Evolutionary conservation across 2,888 invertebrate species (phyloP).

Genomic region (Notodonta dromedarius): DNA sequence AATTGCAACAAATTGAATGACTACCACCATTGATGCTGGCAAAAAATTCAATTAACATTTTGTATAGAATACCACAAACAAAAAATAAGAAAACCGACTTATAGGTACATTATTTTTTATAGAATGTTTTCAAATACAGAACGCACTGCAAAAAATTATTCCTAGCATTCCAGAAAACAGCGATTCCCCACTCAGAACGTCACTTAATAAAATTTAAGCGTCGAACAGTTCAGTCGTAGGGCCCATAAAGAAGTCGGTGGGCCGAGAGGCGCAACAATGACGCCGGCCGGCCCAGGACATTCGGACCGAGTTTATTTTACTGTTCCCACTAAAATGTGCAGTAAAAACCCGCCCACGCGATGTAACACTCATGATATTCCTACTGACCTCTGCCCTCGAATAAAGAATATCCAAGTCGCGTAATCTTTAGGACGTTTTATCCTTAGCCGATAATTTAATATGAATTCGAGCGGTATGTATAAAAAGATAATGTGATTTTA

Average conservation of each 20-base stretch:
- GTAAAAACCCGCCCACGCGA: conserved; percentile 79
- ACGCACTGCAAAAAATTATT: conserved; percentile 27
- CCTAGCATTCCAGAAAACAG: conserved; percentile 32
- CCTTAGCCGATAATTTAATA: conserved; percentile 48
- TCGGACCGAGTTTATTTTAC: conserved; percentile 73
- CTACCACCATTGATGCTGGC: conserved; percentile 14
- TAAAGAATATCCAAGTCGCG: conserved; percentile 54
- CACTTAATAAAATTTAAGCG: conserved; percentile 62
- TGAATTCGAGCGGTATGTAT: conserved; percentile 28
- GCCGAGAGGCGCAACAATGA: conserved; percentile 67
- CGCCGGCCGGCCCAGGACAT: conserved; percentile 64
- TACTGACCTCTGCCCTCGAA: conserved; percentile 73
- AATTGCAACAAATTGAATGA: conserved; percentile 59
- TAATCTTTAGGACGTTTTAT: conserved; percentile 48
- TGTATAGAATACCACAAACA: neutral
- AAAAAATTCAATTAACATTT: conserved; percentile 59
- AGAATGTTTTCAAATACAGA: conserved; percentile 11
- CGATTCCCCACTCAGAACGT: conserved; percentile 41
- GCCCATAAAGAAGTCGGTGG: conserved; percentile 65
- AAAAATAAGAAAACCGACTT: neutral
- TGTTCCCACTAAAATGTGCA: conserved; percentile 72
- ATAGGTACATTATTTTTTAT: neutral
- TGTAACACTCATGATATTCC: conserved; percentile 71
- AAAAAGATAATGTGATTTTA: conserved; percentile 30
- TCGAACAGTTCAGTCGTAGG: conserved; percentile 64